These are phyloP conservation scores for Harpagifer antarcticus DNA, from an alignment of 2,797 vertebrate genomes.

Conservation along the genomic window DNA sequence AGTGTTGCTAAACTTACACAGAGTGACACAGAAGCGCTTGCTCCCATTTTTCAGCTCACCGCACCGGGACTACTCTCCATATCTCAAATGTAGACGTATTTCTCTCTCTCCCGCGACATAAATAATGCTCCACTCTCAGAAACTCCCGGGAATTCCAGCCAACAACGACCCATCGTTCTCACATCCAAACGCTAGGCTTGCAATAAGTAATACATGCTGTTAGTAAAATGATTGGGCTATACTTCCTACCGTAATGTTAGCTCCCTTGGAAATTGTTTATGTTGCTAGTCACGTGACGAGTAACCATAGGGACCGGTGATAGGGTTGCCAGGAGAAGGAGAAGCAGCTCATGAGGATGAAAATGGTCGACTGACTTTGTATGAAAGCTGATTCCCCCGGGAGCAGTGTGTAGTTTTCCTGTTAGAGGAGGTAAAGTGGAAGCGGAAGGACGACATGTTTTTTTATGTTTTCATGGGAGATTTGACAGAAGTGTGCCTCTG, in stretches of 20 bases:
- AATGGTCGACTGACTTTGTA: neutral
- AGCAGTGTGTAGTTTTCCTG: neutral
- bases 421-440: neutral
- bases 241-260: constrained; percentile 6
- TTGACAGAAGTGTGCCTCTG: no score
- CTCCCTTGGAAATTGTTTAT: constrained; percentile 62
- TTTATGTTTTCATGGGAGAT: neutral
- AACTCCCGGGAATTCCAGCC: constrained; percentile 18
- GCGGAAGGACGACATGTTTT: neutral
- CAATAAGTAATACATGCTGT: accelerated
- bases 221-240: constrained; percentile 7
- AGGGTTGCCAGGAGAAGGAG: constrained; percentile 27
- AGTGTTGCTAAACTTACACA: constrained; percentile 82
- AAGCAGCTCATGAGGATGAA: neutral
- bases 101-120: constrained; percentile 20
- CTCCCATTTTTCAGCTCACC: constrained; percentile 79
- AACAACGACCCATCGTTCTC: neutral
- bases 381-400: neutral
- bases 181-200: neutral
- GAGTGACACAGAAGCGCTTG: constrained; percentile 82
- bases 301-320: constrained; percentile 63
- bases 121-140: neutral
- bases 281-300: constrained; percentile 75
- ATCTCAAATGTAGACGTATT: constrained; percentile 9
- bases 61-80: constrained; percentile 48